phyloP scores from a whole-genome alignment of 2,113 vertebrate species.

The Apaloderma vittatum region DNA sequence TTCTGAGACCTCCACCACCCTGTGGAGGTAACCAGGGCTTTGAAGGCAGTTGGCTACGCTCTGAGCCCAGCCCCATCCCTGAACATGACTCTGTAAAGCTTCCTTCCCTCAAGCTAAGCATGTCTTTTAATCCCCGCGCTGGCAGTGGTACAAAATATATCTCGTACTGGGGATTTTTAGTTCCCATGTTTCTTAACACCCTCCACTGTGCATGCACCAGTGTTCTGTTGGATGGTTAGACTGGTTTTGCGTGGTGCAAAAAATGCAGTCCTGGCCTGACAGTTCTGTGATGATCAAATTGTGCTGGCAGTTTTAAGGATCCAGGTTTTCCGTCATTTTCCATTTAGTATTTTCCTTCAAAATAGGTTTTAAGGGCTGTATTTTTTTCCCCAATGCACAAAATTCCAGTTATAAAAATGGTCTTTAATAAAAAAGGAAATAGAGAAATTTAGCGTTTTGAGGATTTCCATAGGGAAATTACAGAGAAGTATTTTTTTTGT shows the following conservation, averaged over 20 bases:
- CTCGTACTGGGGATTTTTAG: neutral
- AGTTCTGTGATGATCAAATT: neutral
- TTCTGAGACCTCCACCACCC: neutral
- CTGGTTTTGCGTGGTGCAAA: neutral
- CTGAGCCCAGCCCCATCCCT: neutral
- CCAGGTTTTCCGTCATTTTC: neutral
- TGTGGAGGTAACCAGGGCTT: neutral
- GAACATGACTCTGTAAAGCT: neutral
- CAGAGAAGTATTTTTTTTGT: neutral
- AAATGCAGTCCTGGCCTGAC: neutral
- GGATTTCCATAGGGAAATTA: neutral
- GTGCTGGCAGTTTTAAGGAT: neutral
- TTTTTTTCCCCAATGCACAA: neutral
- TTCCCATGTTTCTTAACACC: neutral
- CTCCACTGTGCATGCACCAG: neutral
- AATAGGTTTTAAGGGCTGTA: neutral
- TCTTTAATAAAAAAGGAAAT: neutral
- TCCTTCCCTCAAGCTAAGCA: neutral
- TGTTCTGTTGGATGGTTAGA: neutral
- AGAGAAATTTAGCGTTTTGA: neutral
- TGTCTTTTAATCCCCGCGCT: neutral
- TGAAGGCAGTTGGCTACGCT: neutral
- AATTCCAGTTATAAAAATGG: neutral
- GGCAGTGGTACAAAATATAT: neutral
- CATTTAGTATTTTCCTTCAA: neutral